Conservation (phyloP, 1,140 invertebrate species). For the Alviniconcha marisindica region DNA sequence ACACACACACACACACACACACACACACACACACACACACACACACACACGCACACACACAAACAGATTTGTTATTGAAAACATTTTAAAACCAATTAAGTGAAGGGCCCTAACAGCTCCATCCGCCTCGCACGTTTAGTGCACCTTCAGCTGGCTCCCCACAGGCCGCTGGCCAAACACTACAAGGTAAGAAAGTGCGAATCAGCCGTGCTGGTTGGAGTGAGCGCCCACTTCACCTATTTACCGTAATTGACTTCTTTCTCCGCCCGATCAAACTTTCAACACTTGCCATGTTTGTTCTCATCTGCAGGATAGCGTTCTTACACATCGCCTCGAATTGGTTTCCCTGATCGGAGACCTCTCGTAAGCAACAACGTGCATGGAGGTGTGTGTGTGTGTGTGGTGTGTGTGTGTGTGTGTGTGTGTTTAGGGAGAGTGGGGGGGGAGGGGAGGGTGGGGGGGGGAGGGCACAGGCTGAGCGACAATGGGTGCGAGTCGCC, state of each 20-base stretch:
- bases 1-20: no score
- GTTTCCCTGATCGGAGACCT: no score
- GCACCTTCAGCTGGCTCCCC: neutral
- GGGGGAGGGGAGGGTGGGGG: no score
- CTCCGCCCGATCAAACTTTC: neutral
- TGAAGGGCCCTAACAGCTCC: neutral
- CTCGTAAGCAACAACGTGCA: no score
- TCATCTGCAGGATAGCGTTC: neutral
- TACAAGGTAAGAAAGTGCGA: neutral
- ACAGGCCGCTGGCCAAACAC: neutral
- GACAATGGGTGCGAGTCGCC: neutral
- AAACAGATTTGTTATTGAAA: no score
- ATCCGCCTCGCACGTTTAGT: neutral
- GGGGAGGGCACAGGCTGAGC: neutral
- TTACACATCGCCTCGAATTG: no score
- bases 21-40: no score
- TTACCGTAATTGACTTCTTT: neutral
- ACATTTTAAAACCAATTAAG: neutral
- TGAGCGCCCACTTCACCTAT: neutral
- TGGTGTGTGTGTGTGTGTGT: no score
- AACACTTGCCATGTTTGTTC: constrained; percentile 11
- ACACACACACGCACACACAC: no score
- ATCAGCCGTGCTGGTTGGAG: neutral
- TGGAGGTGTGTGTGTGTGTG: no score
- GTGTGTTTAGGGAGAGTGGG: no score